A percentile compares a stretch with the other conserved stretches of the same genome.
Conservation (phyloP, 2,113 vertebrate genomes). For the Gymnogyps californianus region DNA sequence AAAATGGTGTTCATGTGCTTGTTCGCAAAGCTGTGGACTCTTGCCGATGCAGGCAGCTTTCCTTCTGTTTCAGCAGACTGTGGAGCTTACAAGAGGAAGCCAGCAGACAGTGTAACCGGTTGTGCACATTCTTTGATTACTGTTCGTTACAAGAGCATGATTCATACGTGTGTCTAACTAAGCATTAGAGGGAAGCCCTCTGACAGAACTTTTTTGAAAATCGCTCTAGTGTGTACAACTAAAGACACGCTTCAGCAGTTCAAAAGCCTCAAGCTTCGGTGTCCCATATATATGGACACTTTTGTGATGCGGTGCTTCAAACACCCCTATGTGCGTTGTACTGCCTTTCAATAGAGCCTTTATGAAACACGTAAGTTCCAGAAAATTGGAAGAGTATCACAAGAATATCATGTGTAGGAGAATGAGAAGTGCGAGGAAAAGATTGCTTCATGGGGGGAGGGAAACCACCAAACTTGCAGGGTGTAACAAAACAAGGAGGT, state of each 20-base stretch:
- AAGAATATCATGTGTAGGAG: background rate
- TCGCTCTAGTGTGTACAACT: fast-evolving
- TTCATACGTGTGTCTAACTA: background rate
- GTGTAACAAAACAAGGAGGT: background rate
- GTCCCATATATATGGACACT: fast-evolving
- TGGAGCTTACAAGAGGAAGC: background rate
- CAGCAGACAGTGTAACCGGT: background rate
- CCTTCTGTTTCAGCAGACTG: background rate
- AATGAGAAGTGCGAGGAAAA: background rate
- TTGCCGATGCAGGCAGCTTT: background rate
- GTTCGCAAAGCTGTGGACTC: background rate
- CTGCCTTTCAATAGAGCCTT: background rate
- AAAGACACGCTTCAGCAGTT: background rate
- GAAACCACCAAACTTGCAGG: too few relatives aligned
- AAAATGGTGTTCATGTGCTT: background rate
- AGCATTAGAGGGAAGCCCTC: background rate
- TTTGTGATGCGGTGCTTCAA: background rate
- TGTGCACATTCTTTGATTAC: background rate
- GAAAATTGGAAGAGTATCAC: background rate
- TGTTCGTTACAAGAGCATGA: background rate
- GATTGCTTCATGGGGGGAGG: background rate
- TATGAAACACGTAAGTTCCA: background rate
- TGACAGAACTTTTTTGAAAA: background rate
- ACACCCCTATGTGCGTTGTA: background rate
- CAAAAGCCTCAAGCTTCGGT: background rate